phyloP scores from a whole-genome alignment of 1,140 invertebrate genomes.

The Dinoponera quadriceps region DNA sequence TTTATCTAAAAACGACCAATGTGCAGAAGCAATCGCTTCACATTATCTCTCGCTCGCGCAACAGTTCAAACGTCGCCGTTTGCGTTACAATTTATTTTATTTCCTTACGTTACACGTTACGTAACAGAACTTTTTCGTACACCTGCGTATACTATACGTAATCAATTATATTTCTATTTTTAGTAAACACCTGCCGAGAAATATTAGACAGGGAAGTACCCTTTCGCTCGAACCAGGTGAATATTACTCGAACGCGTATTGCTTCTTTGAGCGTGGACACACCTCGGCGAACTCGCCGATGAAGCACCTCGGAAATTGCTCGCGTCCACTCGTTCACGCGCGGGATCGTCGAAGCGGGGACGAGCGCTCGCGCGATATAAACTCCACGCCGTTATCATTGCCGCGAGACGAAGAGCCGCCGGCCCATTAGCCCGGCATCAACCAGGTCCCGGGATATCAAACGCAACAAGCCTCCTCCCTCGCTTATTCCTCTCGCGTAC shows the following conservation, averaged over 20 bases:
- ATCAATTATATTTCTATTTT: too few species aligned
- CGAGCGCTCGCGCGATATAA: background rate
- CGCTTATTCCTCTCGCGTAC: constrained; percentile 2
- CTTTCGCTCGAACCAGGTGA: too few species aligned
- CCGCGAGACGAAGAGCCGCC: background rate
- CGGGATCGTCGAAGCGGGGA: background rate
- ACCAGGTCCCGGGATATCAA: constrained; percentile 19
- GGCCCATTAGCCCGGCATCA: background rate
- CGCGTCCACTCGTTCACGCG: background rate
- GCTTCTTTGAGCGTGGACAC: too few species aligned
- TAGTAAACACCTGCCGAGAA: too few species aligned
- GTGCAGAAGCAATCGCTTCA: background rate
- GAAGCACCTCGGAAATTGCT: background rate
- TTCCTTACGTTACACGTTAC: too few species aligned
- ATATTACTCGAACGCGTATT: too few species aligned
- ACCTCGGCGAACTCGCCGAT: background rate
- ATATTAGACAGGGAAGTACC: too few species aligned
- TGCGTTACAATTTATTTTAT: background rate
- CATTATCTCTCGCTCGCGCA: background rate
- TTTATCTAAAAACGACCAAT: constrained; percentile 16
- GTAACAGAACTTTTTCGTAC: too few species aligned
- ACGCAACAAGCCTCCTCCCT: constrained; percentile 9
- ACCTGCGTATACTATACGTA: too few species aligned
- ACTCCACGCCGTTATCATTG: constrained; percentile 9
- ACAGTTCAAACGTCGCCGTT: background rate